Evolutionary conservation across 2,113 vertebrate species (phyloP).

Genomic region (Mionectes macconnelli): DNA sequence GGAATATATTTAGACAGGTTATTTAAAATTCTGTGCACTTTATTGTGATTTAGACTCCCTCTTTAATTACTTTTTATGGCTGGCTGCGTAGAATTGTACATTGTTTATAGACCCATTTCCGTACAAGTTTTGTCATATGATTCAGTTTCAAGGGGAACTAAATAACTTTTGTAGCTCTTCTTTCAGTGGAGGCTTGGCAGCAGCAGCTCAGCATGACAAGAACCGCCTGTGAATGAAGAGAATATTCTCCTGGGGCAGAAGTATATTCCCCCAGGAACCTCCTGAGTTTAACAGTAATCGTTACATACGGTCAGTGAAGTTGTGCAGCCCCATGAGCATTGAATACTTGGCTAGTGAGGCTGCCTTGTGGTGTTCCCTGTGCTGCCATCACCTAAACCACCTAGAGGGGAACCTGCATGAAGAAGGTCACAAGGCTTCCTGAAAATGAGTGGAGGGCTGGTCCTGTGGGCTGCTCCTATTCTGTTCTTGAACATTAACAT

Average conservation of each 20-base stretch:
- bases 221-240: not conserved
- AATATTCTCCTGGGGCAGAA: not conserved
- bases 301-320: not conserved
- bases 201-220: not conserved
- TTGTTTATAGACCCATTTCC: constrained; percentile 44
- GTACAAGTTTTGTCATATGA: constrained; percentile 1
- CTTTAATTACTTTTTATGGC: constrained; percentile 71
- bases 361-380: not conserved
- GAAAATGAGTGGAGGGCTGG: not conserved
- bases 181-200: not conserved
- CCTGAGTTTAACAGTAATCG: not conserved
- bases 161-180: not conserved
- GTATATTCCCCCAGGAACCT: not conserved
- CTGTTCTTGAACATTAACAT: not conserved
- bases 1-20: not conserved
- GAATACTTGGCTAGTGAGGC: not conserved
- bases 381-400: not conserved
- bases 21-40: constrained; percentile 60
- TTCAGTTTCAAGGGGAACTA: not conserved
- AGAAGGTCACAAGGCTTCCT: not conserved
- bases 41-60: constrained; percentile 65
- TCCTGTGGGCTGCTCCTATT: not conserved
- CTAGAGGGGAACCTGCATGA: not conserved
- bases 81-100: constrained; percentile 34
- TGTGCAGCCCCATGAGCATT: rapidly evolving